Evolutionary conservation across 2,888 invertebrate genomes (phyloP).

Genomic region (Hirtodrosophila trivittata): DNA sequence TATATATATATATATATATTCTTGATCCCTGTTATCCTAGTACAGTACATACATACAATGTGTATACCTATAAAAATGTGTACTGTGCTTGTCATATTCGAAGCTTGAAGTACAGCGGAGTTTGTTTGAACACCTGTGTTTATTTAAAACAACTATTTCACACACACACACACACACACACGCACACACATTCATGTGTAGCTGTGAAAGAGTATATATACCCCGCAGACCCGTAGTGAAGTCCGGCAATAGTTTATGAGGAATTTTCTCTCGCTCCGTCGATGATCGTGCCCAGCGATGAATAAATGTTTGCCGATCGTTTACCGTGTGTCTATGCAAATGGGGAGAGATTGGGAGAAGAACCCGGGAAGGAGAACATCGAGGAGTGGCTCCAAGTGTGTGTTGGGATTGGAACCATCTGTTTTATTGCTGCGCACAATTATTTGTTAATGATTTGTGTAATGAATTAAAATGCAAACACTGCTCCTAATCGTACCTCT

Average conservation of each 20-base stretch:
- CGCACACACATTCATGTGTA: too few relatives aligned
- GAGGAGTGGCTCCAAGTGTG: too few relatives aligned
- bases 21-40: too few relatives aligned
- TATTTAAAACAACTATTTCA: slow-evolving; percentile 49
- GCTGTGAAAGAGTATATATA: too few relatives aligned
- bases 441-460: slow-evolving; percentile 58
- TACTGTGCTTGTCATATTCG: not conserved
- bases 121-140: slow-evolving; percentile 75
- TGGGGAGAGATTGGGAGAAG: too few relatives aligned
- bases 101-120: not conserved
- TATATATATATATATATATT: slow-evolving; percentile 4
- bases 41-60: too few relatives aligned
- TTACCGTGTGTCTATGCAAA: slow-evolving; percentile 13
- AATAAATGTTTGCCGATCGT: slow-evolving; percentile 35
- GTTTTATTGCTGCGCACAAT: slow-evolving; percentile 40
- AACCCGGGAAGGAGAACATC: too few relatives aligned
- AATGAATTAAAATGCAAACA: slow-evolving; percentile 51
- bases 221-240: too few relatives aligned
- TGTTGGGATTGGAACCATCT: slow-evolving; percentile 9
- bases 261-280: not conserved
- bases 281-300: not conserved
- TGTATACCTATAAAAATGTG: too few relatives aligned
- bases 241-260: slow-evolving; percentile 1
- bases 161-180: slow-evolving; percentile 13
- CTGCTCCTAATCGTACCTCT: not conserved